Conservation (phyloP, 2,888 invertebrate species). For the Ophioninae sp. region DNA sequence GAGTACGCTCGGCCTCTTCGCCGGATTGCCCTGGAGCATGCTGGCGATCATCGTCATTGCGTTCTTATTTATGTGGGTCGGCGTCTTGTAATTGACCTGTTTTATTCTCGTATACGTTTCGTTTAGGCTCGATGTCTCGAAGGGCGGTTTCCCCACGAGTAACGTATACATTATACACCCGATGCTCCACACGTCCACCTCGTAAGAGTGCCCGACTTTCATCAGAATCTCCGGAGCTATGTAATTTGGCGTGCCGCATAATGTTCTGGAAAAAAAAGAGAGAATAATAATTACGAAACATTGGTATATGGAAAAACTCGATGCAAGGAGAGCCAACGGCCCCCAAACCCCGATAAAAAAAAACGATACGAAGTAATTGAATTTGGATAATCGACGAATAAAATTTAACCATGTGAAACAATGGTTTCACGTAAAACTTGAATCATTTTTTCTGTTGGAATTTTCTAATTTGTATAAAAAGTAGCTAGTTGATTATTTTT, state of each 20-base stretch:
- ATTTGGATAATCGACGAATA: too few species aligned
- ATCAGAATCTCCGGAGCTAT: constrained; percentile 99
- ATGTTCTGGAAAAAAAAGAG: constrained; percentile 85
- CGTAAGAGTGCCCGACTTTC: constrained; percentile 98
- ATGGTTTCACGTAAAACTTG: too few species aligned
- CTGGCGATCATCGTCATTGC: constrained; percentile 91
- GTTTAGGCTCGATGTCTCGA: constrained; percentile 96
- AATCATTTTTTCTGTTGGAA: too few species aligned
- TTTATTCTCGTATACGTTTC: constrained; percentile 98
- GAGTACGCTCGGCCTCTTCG: constrained; percentile 89
- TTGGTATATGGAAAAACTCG: background rate
- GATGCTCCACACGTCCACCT: constrained; percentile 99
- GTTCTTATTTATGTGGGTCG: constrained; percentile 84
- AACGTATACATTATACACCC: constrained; percentile 99
- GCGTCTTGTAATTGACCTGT: constrained; percentile 95
- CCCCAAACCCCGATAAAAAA: too few species aligned
- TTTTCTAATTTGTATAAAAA: too few species aligned
- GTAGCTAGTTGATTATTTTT: too few species aligned
- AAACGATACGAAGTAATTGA: too few species aligned
- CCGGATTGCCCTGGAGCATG: constrained; percentile 93
- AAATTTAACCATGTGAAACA: too few species aligned
- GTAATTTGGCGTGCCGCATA: constrained; percentile 99
- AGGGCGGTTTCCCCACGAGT: constrained; percentile 98
- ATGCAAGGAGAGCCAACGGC: too few species aligned
- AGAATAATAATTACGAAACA: background rate